phyloP scores from a whole-genome alignment of 35 echinoderm and acorn worm genomes.

The Apostichopus parvimensis region DNA sequence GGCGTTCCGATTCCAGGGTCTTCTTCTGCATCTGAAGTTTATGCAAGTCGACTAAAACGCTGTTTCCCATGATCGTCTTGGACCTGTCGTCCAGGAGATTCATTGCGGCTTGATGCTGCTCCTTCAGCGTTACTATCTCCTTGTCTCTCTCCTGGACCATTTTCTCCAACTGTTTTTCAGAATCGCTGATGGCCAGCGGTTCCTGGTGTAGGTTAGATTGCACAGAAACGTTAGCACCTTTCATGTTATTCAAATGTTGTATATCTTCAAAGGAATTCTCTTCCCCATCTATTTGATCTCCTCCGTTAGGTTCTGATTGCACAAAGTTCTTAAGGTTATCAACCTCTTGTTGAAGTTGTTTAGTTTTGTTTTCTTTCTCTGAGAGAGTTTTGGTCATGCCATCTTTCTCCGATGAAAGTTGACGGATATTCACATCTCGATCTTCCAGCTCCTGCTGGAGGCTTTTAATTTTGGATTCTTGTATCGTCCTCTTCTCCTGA shows the following conservation, averaged over 20 bases:
- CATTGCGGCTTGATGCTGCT: conserved; percentile 66
- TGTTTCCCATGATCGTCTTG: conserved; percentile 70
- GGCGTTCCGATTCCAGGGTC: conserved; percentile 81
- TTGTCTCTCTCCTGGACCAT: conserved; percentile 81
- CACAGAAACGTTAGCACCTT: conserved; percentile 37
- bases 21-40: conserved; percentile 87
- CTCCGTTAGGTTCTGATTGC: conserved; percentile 58
- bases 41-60: conserved; percentile 81
- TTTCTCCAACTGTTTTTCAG: conserved; percentile 92
- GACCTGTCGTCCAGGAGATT: conserved; percentile 79
- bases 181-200: conserved; percentile 82
- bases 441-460: conserved; percentile 29
- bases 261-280: conserved; percentile 43
- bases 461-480: conserved; percentile 41
- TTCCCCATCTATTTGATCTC: conserved; percentile 33
- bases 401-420: conserved; percentile 51
- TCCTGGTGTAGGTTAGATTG: conserved; percentile 35
- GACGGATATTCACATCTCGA: conserved; percentile 22
- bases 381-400: conserved; percentile 29
- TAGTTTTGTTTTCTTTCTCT: conserved; percentile 63
- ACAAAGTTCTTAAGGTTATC: conserved; percentile 53
- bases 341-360: conserved; percentile 59
- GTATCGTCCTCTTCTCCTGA: conserved; percentile 33
- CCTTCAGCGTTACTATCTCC: conserved; percentile 76
- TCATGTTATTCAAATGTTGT: conserved; percentile 4